phyloP scores from a whole-genome alignment of 2,888 invertebrate genomes.

The Stomorhina lunata region DNA sequence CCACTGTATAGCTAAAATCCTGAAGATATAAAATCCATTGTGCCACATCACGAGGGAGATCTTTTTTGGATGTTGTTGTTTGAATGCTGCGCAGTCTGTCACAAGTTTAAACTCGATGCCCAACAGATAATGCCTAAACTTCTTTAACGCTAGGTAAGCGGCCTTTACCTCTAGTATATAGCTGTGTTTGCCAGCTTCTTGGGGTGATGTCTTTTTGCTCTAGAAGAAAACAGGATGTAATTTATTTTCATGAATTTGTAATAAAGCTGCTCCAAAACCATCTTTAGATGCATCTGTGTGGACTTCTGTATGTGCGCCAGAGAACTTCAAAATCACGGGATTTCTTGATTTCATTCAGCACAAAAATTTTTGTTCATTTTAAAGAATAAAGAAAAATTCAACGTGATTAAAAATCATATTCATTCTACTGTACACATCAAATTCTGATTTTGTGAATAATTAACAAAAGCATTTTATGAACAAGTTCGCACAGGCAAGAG shows the following conservation, averaged over 20 bases:
- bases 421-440: too few species aligned
- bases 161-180: constrained; percentile 44
- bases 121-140: constrained; percentile 37
- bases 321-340: too few species aligned
- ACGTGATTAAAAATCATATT: too few species aligned
- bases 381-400: too few species aligned
- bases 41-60: constrained; percentile 50
- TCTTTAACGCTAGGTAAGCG: constrained; percentile 42
- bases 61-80: constrained; percentile 35
- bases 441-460: too few species aligned
- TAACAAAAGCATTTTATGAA: too few species aligned
- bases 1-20: constrained; percentile 20
- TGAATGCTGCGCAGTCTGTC: constrained; percentile 50
- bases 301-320: too few species aligned
- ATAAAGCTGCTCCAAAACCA: constrained; percentile 57
- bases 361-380: too few species aligned
- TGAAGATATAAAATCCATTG: constrained; percentile 50
- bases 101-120: constrained; percentile 35
- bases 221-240: constrained; percentile 20
- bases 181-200: constrained; percentile 41
- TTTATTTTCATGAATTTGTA: constrained; percentile 7
- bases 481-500: too few species aligned
- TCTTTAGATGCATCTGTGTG: constrained; percentile 64
- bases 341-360: too few species aligned
- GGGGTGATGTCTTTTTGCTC: constrained; percentile 37